Evolutionary conservation across 1,140 invertebrate genomes (phyloP), one percentile per base, ranked within the genome.

Genomic region (Dinoponera quadriceps): DNA sequence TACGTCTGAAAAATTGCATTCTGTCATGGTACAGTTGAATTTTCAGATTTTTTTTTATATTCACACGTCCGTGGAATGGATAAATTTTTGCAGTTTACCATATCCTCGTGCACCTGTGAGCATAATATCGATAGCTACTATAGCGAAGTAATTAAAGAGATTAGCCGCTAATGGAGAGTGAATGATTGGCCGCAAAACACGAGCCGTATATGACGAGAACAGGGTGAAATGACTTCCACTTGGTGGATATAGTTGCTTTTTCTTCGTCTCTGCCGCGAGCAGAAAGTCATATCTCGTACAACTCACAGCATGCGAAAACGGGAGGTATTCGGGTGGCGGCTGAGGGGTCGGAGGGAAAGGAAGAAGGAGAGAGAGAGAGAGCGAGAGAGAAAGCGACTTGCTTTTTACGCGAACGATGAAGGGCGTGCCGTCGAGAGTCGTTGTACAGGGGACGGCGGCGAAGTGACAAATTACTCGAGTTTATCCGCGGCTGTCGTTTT

Each of bases 391-490:
- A 63, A 72, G 57, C 63, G 73, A 86, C 63, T 66, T 66, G 54
- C 62, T 87, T 91, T 90, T 92, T 91, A 90, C 88, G 80, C 89
- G 84, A 84, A 85, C 86, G 89, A 89, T 63, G 77, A 90, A 83
- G 85, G 84, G 85, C 63, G 74, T 85, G 75, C 60, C 84, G 59
- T 51, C 68, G 85, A 29, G 51, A 22, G 9, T 22, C 51, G 83
- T 89, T 82, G 87, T 83, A 87, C 82, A 69, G 66, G 75, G 86
- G 83, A 88, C 85, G 73, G 75, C 78, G 81, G 82, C 81, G 77
- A 87, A 88, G 91, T 92, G 91, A 92, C 91, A 92, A 92, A 93
- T 93, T 91, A 92, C 90, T 86, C 59, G 88, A 91, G 92, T 92
- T 92, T 91, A 91, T 92, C 88, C 88, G 83, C 78, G 71, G 82